Conservation (phyloP, 2,797 vertebrate species). For the Macroramphosus scolopax region DNA sequence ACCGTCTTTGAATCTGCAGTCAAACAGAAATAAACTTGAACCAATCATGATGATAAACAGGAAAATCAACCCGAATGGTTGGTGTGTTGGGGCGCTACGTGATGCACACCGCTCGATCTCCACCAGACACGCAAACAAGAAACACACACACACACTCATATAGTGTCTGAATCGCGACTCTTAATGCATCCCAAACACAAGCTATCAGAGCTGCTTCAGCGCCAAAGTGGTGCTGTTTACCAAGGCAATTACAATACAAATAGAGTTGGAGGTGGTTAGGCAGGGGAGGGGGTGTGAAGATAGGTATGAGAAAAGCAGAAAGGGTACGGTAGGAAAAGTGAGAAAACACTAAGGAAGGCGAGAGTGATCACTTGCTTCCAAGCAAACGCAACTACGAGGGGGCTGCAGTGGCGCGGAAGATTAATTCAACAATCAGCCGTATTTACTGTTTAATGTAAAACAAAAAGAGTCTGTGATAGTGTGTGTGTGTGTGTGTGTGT, state of each 20-base stretch:
- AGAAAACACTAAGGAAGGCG: slow-evolving; percentile 73
- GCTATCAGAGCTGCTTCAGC: slow-evolving; percentile 76
- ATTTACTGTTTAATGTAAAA: slow-evolving; percentile 73
- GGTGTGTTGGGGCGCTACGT: slow-evolving; percentile 22
- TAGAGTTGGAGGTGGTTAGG: slow-evolving; percentile 74
- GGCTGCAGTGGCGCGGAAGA: slow-evolving; percentile 60
- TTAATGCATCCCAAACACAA: slow-evolving; percentile 78
- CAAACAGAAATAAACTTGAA: slow-evolving; percentile 36
- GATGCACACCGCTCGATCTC: slow-evolving; percentile 50
- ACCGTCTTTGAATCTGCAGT: slow-evolving; percentile 17
- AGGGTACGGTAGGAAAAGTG: slow-evolving; percentile 62
- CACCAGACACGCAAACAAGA: slow-evolving; percentile 45
- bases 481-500: slow-evolving; percentile 11
- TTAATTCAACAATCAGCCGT: slow-evolving; percentile 71
- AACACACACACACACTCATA: slow-evolving; percentile 18
- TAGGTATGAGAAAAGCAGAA: slow-evolving; percentile 61
- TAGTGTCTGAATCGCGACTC: slow-evolving; percentile 66
- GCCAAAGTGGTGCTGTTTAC: slow-evolving; percentile 79
- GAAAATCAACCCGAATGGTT: slow-evolving; percentile 19
- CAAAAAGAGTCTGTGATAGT: slow-evolving; percentile 52
- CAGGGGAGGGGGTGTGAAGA: slow-evolving; percentile 23
- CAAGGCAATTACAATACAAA: slow-evolving; percentile 79
- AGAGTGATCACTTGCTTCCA: slow-evolving; percentile 70
- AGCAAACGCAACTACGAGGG: slow-evolving; percentile 42
- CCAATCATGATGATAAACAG: slow-evolving; percentile 42